phyloP scores from a whole-genome alignment of 2,113 vertebrate species.

The Sphaerodactylus townsendi region DNA sequence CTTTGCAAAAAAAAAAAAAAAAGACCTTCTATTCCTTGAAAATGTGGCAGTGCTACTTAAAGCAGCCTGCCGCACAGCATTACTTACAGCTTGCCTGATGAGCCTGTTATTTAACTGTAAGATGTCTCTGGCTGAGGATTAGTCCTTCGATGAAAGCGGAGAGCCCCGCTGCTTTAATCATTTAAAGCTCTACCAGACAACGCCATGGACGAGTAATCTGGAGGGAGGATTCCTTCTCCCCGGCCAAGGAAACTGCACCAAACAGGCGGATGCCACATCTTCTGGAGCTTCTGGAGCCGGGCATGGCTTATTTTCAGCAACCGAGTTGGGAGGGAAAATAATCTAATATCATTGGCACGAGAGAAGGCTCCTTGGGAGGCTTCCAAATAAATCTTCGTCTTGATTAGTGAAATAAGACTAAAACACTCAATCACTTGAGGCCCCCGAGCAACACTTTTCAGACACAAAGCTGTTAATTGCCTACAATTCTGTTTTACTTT shows the following conservation, averaged over 20 bases:
- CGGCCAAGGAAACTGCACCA: not conserved
- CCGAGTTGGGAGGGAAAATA: not conserved
- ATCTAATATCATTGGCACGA: not conserved
- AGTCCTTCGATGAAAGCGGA: constrained; percentile 2
- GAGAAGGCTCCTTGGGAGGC: not conserved
- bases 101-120: not conserved
- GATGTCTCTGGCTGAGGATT: not conserved
- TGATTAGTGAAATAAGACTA: not conserved
- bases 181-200: not conserved
- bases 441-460: not conserved
- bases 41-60: not conserved
- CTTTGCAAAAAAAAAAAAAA: not conserved
- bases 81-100: not conserved
- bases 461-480: not conserved
- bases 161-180: not conserved
- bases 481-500: not conserved
- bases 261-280: not conserved
- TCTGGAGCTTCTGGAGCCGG: not conserved
- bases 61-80: not conserved
- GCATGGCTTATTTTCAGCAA: not conserved
- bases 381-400: not conserved
- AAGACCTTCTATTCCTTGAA: not conserved
- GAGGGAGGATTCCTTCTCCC: not conserved
- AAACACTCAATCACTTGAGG: not conserved
- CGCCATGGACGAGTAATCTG: not conserved